These are phyloP conservation scores for Semotilus atromaculatus DNA, from an alignment of 2,797 vertebrate species.

Conservation along the genomic window DNA sequence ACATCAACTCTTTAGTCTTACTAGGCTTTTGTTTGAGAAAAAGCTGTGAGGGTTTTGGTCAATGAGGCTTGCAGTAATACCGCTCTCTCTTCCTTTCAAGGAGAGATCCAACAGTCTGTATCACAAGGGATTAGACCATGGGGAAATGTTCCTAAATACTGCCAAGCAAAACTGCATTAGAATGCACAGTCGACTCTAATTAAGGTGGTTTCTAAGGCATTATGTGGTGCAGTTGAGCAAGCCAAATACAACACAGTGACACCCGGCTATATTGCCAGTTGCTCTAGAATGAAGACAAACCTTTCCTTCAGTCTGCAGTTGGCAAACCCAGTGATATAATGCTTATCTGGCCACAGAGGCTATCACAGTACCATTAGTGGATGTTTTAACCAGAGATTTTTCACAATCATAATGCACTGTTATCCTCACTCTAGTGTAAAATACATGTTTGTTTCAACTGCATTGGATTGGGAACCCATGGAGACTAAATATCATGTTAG, in stretches of 20 bases:
- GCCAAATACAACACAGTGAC: constrained; percentile 85
- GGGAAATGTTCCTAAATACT: constrained; percentile 65
- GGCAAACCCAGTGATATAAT: constrained; percentile 65
- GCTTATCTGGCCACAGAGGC: constrained; percentile 39
- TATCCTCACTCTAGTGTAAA: constrained; percentile 12
- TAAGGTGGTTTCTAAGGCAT: constrained; percentile 74
- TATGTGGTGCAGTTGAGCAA: constrained; percentile 68
- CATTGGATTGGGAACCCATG: not conserved
- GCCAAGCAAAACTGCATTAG: constrained; percentile 62
- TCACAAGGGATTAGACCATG: constrained; percentile 59
- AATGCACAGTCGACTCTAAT: constrained; percentile 71
- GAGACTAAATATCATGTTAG: not conserved
- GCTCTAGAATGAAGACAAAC: constrained; percentile 70
- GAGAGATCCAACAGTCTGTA: constrained; percentile 56
- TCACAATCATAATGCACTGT: constrained; percentile 21
- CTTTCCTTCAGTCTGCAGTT: constrained; percentile 61
- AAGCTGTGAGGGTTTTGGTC: constrained; percentile 54
- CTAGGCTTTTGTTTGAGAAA: constrained; percentile 33
- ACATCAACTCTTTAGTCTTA: constrained; percentile 20
- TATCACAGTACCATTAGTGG: constrained; percentile 35
- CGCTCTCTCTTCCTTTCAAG: constrained; percentile 52
- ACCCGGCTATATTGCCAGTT: constrained; percentile 83
- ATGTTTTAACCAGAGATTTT: constrained; percentile 38
- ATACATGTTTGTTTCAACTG: constrained; percentile 5
- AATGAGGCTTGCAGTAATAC: constrained; percentile 61